Evolutionary conservation across 2,113 vertebrate genomes (phyloP).

Genomic region (Orycteropus afer): DNA sequence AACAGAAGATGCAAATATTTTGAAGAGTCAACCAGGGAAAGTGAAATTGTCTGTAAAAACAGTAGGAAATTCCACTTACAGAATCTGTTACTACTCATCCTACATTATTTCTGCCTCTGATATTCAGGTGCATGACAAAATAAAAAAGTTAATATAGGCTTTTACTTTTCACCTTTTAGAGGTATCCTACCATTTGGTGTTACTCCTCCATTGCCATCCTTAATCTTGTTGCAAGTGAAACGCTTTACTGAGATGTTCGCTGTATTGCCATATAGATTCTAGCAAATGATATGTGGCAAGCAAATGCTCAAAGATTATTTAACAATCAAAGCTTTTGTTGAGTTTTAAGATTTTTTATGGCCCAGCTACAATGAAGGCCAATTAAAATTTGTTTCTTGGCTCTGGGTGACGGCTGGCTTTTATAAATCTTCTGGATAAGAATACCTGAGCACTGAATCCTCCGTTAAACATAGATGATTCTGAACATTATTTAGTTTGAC

Average conservation of each 20-base stretch:
- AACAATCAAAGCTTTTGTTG: neutral
- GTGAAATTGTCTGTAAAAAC: neutral
- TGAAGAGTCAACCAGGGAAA: neutral
- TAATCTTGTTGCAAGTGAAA: neutral
- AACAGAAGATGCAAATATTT: neutral
- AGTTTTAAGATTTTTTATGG: neutral
- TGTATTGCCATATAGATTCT: neutral
- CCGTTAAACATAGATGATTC: neutral
- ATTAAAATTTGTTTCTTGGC: neutral
- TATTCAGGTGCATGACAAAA: neutral
- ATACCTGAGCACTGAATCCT: neutral
- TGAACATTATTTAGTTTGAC: neutral
- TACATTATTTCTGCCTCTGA: neutral
- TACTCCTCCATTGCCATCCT: neutral
- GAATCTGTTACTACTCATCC: neutral
- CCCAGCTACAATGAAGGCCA: neutral
- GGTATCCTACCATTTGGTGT: neutral
- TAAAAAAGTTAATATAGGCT: neutral
- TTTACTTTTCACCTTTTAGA: neutral
- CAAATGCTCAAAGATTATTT: neutral
- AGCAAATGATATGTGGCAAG: neutral
- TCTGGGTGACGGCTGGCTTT: neutral
- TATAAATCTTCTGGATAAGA: neutral
- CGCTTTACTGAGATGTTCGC: neutral
- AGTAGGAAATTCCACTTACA: neutral